phyloP scores from a whole-genome alignment of 2,888 invertebrate species.

The Syrista parreyssii region DNA sequence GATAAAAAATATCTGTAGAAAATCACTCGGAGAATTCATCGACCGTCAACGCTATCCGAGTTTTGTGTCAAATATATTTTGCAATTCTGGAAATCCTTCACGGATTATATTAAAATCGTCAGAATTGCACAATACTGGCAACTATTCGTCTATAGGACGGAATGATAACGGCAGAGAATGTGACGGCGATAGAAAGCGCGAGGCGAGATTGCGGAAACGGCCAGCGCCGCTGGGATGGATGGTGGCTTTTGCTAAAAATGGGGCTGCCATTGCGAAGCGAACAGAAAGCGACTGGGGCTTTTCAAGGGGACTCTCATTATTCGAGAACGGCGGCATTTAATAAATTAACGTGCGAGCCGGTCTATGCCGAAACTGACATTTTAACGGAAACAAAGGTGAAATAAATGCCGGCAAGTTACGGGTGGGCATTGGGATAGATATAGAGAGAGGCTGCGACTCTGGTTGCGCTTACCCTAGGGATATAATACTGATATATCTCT shows the following conservation, averaged over 20 bases:
- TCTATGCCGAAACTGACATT: constrained; percentile 33
- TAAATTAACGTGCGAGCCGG: constrained; percentile 36
- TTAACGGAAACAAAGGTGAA: constrained; percentile 34
- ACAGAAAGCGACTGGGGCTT: not conserved
- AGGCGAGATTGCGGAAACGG: not conserved
- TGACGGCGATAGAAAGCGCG: not conserved
- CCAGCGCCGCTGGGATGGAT: not conserved
- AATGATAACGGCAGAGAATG: not conserved
- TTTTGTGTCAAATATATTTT: not conserved
- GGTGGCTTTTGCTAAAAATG: not conserved
- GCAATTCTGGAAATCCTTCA: not conserved
- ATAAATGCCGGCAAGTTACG: constrained; percentile 28
- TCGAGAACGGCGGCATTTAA: constrained; percentile 29
- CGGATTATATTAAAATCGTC: not conserved
- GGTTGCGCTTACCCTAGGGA: not conserved
- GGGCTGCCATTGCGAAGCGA: not conserved
- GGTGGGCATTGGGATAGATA: not conserved
- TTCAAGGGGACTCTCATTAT: constrained; percentile 9
- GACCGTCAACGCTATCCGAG: not conserved
- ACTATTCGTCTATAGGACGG: not conserved
- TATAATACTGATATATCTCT: not conserved
- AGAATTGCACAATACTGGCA: not conserved
- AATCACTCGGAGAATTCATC: not conserved
- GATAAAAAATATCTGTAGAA: not conserved
- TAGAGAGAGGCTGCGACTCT: not conserved